Conservation (phyloP, 2,797 vertebrate species). For the Botia kubotai region DNA sequence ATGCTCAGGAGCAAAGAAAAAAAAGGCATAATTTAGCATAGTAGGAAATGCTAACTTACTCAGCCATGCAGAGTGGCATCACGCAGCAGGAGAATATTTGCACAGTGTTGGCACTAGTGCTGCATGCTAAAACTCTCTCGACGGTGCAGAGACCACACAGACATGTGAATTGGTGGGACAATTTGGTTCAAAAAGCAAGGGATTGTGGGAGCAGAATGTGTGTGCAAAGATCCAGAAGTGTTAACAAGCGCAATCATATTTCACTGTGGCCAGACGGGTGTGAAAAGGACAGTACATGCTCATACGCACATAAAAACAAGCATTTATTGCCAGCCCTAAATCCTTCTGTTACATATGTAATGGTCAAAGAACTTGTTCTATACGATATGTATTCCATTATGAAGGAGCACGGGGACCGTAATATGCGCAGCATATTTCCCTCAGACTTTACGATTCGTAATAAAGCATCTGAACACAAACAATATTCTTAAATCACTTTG, state of each 20-base stretch:
- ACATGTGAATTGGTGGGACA: not conserved
- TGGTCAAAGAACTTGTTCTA: not conserved
- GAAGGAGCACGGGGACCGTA: not conserved
- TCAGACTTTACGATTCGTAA: constrained; percentile 31
- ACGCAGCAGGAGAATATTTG: constrained; percentile 40
- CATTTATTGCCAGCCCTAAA: constrained; percentile 15
- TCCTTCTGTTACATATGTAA: not conserved
- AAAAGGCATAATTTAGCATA: constrained; percentile 41
- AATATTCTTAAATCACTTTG: constrained; percentile 45
- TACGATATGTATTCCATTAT: not conserved
- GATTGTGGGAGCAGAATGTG: constrained; percentile 39
- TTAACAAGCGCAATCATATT: constrained; percentile 32
- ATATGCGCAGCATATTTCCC: not conserved
- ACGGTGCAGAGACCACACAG: constrained; percentile 18
- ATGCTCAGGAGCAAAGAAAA: constrained; percentile 26
- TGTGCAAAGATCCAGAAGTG: constrained; percentile 25
- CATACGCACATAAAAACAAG: constrained; percentile 10
- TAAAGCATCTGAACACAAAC: constrained; percentile 41
- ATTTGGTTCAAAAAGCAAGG: constrained; percentile 17
- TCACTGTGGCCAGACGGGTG: constrained; percentile 34
- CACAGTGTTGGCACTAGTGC: constrained; percentile 3
- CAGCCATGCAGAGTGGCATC: constrained; percentile 27
- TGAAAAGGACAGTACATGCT: constrained; percentile 11
- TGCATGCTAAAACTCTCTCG: constrained; percentile 29
- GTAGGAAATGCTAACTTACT: constrained; percentile 34